Percentiles rank a stretch among this genome's conserved stretches.
Evolutionary conservation across 2,888 invertebrate genomes (phyloP).

Genomic region (Prionchulus punctatus): DNA sequence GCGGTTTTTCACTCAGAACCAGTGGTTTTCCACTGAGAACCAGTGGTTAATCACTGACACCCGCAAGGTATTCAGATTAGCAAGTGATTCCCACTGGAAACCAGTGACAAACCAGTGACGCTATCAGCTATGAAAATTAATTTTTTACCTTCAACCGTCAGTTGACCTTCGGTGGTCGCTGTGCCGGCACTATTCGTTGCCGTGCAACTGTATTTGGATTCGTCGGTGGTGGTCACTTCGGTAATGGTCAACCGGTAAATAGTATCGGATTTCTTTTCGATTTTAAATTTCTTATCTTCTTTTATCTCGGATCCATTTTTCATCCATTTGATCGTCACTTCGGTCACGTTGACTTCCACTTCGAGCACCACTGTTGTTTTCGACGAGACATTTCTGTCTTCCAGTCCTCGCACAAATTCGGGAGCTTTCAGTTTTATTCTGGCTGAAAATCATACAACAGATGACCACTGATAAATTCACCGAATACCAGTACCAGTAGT

Average conservation of each 20-base stretch:
- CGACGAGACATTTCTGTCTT: neutral
- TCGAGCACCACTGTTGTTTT: constrained; percentile 1
- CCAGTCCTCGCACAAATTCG: neutral
- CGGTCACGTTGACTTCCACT: constrained; percentile 6
- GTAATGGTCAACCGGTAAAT: neutral
- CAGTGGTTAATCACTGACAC: too few species aligned
- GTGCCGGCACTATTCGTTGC: constrained; percentile 59
- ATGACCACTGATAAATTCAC: too few species aligned
- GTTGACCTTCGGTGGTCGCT: constrained; percentile 18
- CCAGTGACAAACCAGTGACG: too few species aligned
- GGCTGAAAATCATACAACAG: neutral
- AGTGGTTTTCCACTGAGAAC: too few species aligned
- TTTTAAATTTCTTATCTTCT: neutral
- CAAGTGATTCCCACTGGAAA: too few species aligned
- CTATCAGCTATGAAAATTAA: too few species aligned
- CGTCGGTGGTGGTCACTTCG: constrained; percentile 3
- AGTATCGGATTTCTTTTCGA: neutral
- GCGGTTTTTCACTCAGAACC: too few species aligned
- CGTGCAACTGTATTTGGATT: constrained; percentile 55
- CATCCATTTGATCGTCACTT: constrained; percentile 4
- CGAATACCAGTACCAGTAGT: too few species aligned
- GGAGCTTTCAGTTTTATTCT: constrained; percentile 3
- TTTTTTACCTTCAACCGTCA: constrained; percentile 15
- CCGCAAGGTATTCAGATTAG: too few species aligned
- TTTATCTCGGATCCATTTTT: constrained; percentile 2